Conservation (phyloP, 2,113 vertebrate species). For the Gallinago media region DNA sequence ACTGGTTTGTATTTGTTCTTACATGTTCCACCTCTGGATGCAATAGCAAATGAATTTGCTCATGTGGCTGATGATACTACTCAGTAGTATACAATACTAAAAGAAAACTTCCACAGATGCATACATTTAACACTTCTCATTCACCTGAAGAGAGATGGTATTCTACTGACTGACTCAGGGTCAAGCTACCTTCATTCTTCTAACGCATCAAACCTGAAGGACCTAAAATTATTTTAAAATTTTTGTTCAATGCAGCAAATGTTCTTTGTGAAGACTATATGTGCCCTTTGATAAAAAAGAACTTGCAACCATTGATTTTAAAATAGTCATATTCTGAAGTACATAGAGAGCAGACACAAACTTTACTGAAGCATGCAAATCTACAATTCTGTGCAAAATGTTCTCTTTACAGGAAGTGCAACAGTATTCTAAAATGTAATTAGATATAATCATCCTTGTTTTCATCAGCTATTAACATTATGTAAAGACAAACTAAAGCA, state of each 20-base stretch:
- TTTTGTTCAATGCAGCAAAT: background rate
- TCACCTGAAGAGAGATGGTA: background rate
- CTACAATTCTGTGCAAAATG: conserved; percentile 41
- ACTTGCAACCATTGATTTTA: background rate
- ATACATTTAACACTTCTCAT: background rate
- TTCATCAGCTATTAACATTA: conserved; percentile 77
- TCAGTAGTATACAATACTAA: background rate
- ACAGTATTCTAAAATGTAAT: conserved; percentile 67
- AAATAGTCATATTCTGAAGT: background rate
- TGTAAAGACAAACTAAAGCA: conserved; percentile 80
- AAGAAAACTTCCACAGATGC: background rate
- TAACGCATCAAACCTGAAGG: background rate
- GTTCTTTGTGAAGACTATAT: background rate
- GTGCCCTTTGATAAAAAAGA: conserved; percentile 11
- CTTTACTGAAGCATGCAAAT: background rate
- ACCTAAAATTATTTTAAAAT: background rate
- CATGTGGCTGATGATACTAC: background rate
- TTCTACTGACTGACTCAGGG: background rate
- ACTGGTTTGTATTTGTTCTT: background rate
- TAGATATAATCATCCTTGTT: conserved; percentile 70
- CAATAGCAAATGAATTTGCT: background rate
- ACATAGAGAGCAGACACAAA: background rate
- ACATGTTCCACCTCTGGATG: background rate
- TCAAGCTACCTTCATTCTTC: background rate
- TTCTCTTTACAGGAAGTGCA: conserved; percentile 29